Evolutionary conservation across 2,797 vertebrate species (phyloP), one percentile per base, ranked within the genome.

Genomic region (Mionectes olivaceus): DNA sequence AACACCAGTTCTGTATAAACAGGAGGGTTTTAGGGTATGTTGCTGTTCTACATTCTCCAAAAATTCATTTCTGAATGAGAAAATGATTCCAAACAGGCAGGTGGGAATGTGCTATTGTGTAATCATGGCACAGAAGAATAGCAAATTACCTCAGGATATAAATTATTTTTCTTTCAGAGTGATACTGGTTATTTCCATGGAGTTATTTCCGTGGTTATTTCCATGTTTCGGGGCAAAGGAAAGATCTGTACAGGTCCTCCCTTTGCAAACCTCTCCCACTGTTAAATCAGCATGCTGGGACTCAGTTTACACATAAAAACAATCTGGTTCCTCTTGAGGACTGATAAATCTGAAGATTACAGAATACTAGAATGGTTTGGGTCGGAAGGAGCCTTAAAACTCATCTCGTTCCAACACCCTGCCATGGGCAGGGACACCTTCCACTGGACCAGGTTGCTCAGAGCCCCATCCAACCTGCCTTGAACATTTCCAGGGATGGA

Each of bases 391-490:
- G 17, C 12, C 0, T 0, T 46, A 23, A 71, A 35, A 1, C 16
- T 1, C 18, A 17, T 7, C 13, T 32, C 0, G 0, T 65, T 78
- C 18, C 15, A 59, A 3, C 1, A 2, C 4, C 0, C 12, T 53
- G 8, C 11, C 7, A 7, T 21, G 6, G 37, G 1, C 19, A 71
- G 25, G 9, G 15, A 0, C 52, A 41, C 0, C 5, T 53, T 65
- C 59, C 46, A 28, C 7, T 3, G 3, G 4, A 7, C 13, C 39
- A 35, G 6, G 3, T 2, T 53, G 15, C 2, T 78, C 22, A 19
- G 32, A 3, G 13, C 6, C 4, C 15, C 2, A 2, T 43, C 46
- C 39, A 73, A 0, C 16, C 59, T 28, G 39, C 25, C 25, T 47
- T n/a, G 67, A 19, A 35, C 13, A 35, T 13, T 53, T 24, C 25